Evolutionary conservation across 2,797 vertebrate genomes (phyloP), one percentile per base, ranked within the genome.

Genomic region (Chromis chromis): DNA sequence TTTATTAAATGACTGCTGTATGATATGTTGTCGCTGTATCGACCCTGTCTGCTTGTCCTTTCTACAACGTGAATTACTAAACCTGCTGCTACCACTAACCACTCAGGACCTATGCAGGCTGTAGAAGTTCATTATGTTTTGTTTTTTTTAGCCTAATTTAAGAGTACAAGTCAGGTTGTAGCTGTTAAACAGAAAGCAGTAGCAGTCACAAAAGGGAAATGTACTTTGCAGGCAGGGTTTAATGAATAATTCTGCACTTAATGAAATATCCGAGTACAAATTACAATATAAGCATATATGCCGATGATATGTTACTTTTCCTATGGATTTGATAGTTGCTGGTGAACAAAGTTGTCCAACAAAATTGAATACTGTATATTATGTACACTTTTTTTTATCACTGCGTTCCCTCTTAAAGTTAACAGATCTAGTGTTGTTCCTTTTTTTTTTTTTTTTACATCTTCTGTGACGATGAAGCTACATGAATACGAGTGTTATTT

Each of bases 61-160:
- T 33, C 28, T 44, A 74, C 7, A 10, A 60, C 39, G 3, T 9
- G 24, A 79, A 65, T 62, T 44, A 44, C 60, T 66, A 71, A 70
- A 44, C 19, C 48, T 50, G 71, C 86, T 89, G 90, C 91, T 92
- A 83, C 83, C 85, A 78, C 79, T 86, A 74, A 86, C 81, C 76
- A 65, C 93, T 94, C 93, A 93, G 93, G 93, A 88, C 60, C 56
- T 27, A 44, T 16, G 48, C 55, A 49, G 78, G 50, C 63, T 75
- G 40, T n/a, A 70, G 54, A 69, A 6, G 57, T 57, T 52, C 39
- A 4, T 65, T 53, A 48, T 36, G 33, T 76, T 44, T 44, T 1
- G 4, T 17, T 17, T 17, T 17, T 44, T 44, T 19, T 44, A 11
- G 10, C 10, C 33, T 36, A 36, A 36, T 36, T 36, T 36, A 36